A percentile compares a stretch with the other conserved stretches of the same genome.
Evolutionary conservation across 2,888 invertebrate genomes (phyloP).

Genomic region (Hipparchia semele): DNA sequence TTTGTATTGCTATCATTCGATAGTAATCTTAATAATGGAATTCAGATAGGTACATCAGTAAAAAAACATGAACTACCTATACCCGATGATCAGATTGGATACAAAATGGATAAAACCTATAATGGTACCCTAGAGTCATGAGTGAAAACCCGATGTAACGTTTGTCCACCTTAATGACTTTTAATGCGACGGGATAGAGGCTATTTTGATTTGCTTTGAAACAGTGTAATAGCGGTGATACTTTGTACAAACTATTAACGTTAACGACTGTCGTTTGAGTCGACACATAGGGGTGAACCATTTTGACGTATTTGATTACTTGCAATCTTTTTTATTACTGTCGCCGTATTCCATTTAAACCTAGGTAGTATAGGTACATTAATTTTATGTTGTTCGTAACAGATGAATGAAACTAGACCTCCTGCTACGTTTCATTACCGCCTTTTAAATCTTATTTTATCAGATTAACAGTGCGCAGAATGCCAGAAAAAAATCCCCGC

Average conservation of each 20-base stretch:
- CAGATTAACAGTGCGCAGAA: too few relatives aligned
- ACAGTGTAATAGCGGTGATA: conserved; percentile 25
- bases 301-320: conserved; percentile 38
- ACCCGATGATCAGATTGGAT: conserved; percentile 14
- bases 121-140: conserved; percentile 8
- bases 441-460: too few relatives aligned
- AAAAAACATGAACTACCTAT: not conserved
- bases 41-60: not conserved
- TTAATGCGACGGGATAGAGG: conserved; percentile 18
- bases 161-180: conserved; percentile 8
- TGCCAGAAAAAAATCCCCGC: too few relatives aligned
- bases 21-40: conserved; percentile 1
- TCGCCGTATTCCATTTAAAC: conserved; percentile 30
- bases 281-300: conserved; percentile 34
- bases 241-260: conserved; percentile 35
- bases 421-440: not conserved
- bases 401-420: not conserved
- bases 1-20: not conserved
- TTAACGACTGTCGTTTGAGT: conserved; percentile 30
- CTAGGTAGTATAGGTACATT: conserved; percentile 10
- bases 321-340: conserved; percentile 36
- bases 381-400: conserved; percentile 1
- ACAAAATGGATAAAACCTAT: conserved; percentile 6
- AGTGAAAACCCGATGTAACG: conserved; percentile 1
- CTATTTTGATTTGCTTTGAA: conserved; percentile 24